phyloP scores from a whole-genome alignment of 2,888 invertebrate species.

The Cryptus viduatorius region DNA sequence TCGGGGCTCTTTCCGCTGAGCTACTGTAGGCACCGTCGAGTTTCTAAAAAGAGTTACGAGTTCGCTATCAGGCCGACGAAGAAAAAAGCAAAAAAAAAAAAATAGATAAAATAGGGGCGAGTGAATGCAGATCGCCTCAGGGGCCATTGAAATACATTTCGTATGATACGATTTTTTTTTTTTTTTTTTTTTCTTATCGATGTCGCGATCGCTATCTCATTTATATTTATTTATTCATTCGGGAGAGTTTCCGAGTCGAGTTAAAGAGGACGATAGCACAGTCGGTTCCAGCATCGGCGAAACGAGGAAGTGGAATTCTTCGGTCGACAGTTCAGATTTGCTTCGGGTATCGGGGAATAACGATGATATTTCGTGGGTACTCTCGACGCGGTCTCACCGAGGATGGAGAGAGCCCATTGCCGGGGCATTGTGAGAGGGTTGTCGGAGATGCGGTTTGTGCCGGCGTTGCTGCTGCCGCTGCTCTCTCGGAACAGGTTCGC shows the following conservation, averaged over 20 bases:
- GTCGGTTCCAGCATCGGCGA: too few species aligned
- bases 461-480: constrained; percentile 7
- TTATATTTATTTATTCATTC: constrained; percentile 14
- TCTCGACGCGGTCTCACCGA: background rate
- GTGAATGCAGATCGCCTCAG: background rate
- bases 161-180: background rate
- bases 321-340: background rate
- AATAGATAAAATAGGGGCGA: background rate
- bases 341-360: background rate
- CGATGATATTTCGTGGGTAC: constrained; percentile 7
- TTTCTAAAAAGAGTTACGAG: constrained; percentile 36
- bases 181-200: background rate
- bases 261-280: too few species aligned
- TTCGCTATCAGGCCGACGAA: background rate
- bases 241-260: background rate
- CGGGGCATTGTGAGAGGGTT: constrained; percentile 15
- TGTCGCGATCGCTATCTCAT: background rate
- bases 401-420: too few species aligned
- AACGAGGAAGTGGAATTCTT: background rate
- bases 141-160: constrained; percentile 6
- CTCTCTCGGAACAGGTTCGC: constrained; percentile 66
- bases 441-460: constrained; percentile 8
- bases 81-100: constrained; percentile 11
- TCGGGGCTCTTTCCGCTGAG: constrained; percentile 10
- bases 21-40: constrained; percentile 10